Base-by-base conservation (phyloP, 2,888 invertebrate genomes). In the Homarus gammarus region DNA sequence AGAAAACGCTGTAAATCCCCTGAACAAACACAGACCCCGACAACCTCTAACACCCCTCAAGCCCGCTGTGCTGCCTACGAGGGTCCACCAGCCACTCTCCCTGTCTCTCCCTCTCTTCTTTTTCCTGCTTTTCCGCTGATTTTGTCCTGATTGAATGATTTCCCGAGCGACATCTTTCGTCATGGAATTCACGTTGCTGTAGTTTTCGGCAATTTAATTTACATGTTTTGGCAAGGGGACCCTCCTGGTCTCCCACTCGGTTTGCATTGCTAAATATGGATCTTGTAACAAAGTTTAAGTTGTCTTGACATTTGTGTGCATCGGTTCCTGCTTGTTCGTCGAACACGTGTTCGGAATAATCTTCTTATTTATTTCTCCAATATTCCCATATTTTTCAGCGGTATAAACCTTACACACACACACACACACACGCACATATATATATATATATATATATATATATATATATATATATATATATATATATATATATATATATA, bases 1-100 rank as follows among this genome's bases (percentile, higher is more conserved):
- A 81, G 79, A 81, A 81, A 81, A 81, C 79, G 79, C 61, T 81
- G 79, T 81, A 81, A 81, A 81, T 81, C 79, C 79, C 38, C 61
- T 81, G 79, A 61, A 81, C 79, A 81, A 81, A 81, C 79, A 81
- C 79, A 27, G 79, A 56, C 38, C 36, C 79, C 79, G 79, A 81
- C 79, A 81, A 81, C 79, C 61, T 61, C 79, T 81, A 81, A 81
- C 79, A 81, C 79, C 79, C 79, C 61, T 31, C 56, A 61, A 81
- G 79, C 79, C 79, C 79, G 12, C 56, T 56, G 49, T 36, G n/a
- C 56, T 22, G 27, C 79, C 56, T n/a, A 12, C 22, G n/a, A 75
- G 75, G 44, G 61, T 18, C 18, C 31, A 56, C 51, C 36, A 49
- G 31, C 49, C n/a, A n/a, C n/a, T n/a, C n/a, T n/a, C n/a, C n/a